Conservation (phyloP, 2,888 invertebrate species). For the Gortyna flavago region DNA sequence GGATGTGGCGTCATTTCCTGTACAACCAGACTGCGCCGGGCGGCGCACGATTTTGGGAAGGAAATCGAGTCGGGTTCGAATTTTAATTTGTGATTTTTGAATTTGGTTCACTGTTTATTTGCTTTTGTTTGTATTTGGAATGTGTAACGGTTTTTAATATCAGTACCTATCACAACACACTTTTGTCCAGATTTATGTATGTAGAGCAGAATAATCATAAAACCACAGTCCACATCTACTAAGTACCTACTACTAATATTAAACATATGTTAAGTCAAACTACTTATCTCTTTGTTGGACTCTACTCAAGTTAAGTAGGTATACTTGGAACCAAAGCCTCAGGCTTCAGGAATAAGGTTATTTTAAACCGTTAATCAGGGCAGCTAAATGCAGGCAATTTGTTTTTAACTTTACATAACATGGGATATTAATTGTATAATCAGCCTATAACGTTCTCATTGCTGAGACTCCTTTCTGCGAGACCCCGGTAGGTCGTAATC, state of each 20-base stretch:
- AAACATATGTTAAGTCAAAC: background rate
- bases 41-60: constrained; percentile 63
- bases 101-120: constrained; percentile 29
- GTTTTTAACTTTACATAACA: no score
- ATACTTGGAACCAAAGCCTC: background rate
- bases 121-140: constrained; percentile 30
- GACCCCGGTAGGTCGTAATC: background rate
- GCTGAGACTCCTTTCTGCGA: background rate
- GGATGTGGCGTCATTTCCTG: constrained; percentile 80
- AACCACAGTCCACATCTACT: background rate
- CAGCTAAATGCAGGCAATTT: background rate
- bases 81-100: constrained; percentile 43
- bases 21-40: constrained; percentile 50
- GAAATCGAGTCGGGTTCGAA: constrained; percentile 56
- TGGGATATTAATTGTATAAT: background rate
- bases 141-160: constrained; percentile 24
- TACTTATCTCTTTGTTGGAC: background rate
- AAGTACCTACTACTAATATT: background rate
- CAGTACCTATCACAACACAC: no score
- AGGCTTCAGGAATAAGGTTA: no score
- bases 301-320: background rate
- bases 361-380: background rate
- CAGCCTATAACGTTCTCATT: background rate
- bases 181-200: no score
- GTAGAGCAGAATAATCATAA: background rate